Base-by-base conservation (phyloP, 2,113 vertebrate species). In the Scophthalmus maximus region DNA sequence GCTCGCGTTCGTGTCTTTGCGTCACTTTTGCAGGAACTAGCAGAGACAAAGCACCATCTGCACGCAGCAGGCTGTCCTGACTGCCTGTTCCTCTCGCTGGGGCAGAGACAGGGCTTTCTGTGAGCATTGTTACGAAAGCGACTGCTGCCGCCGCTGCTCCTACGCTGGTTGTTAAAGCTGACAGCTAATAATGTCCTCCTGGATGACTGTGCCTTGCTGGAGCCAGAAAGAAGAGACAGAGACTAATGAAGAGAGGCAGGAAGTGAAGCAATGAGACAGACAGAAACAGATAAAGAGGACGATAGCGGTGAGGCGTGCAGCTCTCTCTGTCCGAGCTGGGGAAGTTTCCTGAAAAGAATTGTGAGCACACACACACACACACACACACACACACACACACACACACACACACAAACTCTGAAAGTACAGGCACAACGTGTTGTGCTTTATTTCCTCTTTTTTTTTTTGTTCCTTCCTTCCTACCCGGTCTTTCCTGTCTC, bases 21-120 rank as follows among this genome's bases (percentile, higher is more conserved):
- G 74, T 79, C 70, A 78, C 49, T 86, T 83, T 79, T 78, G 75
- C 73, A 87, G 86, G 58, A 88, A 88, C 79, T 77, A 69, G 60
- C 80, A 78, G 77, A 87, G 68, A 88, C 87, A 90, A 91, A 87
- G 87, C 89, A 66, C 89, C 89, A 87, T 91, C 88, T 91, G 87
- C 84, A 89, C 82, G 44, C 88, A 89, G 88, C 77, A 75, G 88
- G 82, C 70, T 62, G 80, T 86, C 83, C 86, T 61, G 84, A 79
- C 82, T 83, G 86, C 81, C 76, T 80, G 60, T 40, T 83, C 76
- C 67, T 38, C 76, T 75, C 56, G 20, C 78, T 40, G 74, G 79
- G 75, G 70, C 76, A 71, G 73, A 73, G 83, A 69, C 64, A 71
- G 79, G 73, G 72, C 75, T 87, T 68, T 85, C 69, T 83, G 66